A percentile compares a stretch with the other conserved stretches of the same genome.
phyloP scores from a whole-genome alignment of 2,797 vertebrate species.

The Vespertilio murinus region DNA sequence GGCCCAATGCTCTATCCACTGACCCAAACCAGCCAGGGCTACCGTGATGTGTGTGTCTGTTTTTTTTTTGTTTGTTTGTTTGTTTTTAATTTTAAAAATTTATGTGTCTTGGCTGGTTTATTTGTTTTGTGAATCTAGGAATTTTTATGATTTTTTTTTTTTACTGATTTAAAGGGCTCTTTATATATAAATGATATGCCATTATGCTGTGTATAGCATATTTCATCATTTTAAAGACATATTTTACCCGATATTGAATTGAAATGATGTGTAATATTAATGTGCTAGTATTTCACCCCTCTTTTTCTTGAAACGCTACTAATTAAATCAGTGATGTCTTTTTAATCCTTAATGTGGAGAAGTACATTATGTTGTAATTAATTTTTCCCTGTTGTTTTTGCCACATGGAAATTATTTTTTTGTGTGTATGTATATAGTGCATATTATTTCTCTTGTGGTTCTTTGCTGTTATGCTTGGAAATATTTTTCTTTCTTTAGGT shows the following conservation, averaged over 20 bases:
- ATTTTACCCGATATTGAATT: neutral
- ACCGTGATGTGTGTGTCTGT: too few species aligned
- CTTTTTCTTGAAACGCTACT: conserved; percentile 12
- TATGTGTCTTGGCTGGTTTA: neutral
- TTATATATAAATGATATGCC: neutral
- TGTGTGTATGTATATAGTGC: neutral
- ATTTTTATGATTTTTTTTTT: conserved; percentile 48
- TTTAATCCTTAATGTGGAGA: neutral
- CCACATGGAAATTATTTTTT: neutral
- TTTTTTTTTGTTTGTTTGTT: neutral
- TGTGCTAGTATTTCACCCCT: neutral
- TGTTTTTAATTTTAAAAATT: neutral
- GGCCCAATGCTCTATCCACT: too few species aligned
- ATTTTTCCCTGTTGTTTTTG: neutral
- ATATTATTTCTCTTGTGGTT: neutral
- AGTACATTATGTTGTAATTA: neutral
- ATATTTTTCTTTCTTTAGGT: neutral
- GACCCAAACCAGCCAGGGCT: too few species aligned
- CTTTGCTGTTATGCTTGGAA: conserved; percentile 28
- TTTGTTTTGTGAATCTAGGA: neutral
- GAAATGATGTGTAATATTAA: neutral
- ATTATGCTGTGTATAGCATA: neutral
- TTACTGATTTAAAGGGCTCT: neutral
- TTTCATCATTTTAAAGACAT: neutral
- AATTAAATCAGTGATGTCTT: neutral